These are phyloP conservation scores for Microctenopoma stevenorrisi DNA, from an alignment of 2,797 vertebrate genomes.

Conservation along the genomic window DNA sequence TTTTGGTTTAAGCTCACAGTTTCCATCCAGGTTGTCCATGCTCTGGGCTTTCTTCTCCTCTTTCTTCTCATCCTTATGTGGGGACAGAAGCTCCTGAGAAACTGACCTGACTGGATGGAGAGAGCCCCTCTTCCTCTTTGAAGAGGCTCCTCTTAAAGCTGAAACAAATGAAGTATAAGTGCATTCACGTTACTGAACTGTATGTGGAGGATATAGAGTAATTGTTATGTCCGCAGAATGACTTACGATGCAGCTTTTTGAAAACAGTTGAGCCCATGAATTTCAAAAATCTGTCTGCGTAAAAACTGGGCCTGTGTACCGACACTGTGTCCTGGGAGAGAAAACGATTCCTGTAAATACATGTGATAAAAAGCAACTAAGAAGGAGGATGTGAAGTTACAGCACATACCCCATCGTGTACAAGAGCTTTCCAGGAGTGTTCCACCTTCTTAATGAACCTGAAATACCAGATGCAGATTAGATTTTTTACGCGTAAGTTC, in stretches of 20 bases:
- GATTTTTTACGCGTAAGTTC: no score
- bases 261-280: conserved; percentile 95
- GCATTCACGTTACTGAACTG: no score
- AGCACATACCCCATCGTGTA: conserved; percentile 91
- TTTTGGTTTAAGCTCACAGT: conserved; percentile 75
- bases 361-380: background rate
- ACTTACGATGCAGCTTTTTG: conserved; percentile 92
- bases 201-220: background rate
- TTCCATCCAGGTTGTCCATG: conserved; percentile 90
- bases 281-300: conserved; percentile 94
- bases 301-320: conserved; percentile 94
- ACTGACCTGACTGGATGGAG: conserved; percentile 85
- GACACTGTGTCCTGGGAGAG: conserved; percentile 91
- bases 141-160: conserved; percentile 91
- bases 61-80: conserved; percentile 82
- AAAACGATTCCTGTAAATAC: background rate
- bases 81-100: conserved; percentile 91
- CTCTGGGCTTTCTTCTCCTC: conserved; percentile 90
- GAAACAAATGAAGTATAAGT: background rate
- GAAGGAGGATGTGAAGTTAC: background rate
- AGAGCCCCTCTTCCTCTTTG: conserved; percentile 89
- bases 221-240: background rate
- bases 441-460: conserved; percentile 97
- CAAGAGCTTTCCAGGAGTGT: conserved; percentile 98
- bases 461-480: conserved; percentile 9